Evolutionary conservation across 2,113 vertebrate genomes (phyloP).

Genomic region (Pseudolaguvia tuberculata): DNA sequence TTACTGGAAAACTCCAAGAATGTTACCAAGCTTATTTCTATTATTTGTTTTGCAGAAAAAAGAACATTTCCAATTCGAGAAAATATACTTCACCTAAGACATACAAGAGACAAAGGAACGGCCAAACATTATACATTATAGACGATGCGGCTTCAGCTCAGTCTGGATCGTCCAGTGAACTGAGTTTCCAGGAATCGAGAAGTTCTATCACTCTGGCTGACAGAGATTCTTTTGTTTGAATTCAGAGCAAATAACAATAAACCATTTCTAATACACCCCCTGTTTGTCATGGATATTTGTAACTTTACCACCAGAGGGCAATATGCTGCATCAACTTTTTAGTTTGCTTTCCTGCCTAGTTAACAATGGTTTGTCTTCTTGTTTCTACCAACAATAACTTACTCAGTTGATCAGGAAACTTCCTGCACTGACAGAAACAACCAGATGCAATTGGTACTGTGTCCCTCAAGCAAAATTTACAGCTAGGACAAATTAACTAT

Average conservation of each 20-base stretch:
- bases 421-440: too few species aligned
- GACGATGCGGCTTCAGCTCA: conserved; percentile 53
- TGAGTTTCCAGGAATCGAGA: conserved; percentile 52
- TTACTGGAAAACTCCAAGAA: too few species aligned
- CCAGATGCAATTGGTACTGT: background rate
- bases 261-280: background rate
- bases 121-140: conserved; percentile 47
- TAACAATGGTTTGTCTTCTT: too few species aligned
- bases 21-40: too few species aligned
- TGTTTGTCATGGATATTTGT: too few species aligned
- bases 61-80: conserved; percentile 30
- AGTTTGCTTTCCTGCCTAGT: too few species aligned
- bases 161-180: conserved; percentile 43
- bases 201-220: conserved; percentile 55
- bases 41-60: conserved; percentile 33
- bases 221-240: conserved; percentile 66
- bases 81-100: conserved; percentile 46
- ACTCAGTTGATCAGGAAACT: too few species aligned
- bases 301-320: too few species aligned
- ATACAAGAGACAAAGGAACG: conserved; percentile 30
- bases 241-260: background rate
- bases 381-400: too few species aligned
- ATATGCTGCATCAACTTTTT: too few species aligned
- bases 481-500: background rate
- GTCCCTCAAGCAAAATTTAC: background rate